Percentiles rank a stretch among this genome's conserved stretches.
These are phyloP conservation scores for Cremastinae sp. DNA, from an alignment of 2,888 invertebrate species.

Conservation along the genomic window DNA sequence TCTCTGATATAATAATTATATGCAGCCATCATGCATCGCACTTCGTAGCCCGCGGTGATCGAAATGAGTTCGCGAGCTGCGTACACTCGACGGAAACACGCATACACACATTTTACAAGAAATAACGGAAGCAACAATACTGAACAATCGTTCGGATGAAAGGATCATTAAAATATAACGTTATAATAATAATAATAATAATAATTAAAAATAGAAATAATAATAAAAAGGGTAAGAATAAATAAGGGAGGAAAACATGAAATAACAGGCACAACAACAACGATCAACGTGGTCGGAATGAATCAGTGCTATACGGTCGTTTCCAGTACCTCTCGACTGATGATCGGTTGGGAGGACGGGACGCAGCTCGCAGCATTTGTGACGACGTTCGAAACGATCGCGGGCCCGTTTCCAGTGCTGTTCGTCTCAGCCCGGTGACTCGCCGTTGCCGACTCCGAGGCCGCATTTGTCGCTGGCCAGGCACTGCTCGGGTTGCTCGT, in stretches of 20 bases:
- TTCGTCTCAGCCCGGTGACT: conserved; percentile 69
- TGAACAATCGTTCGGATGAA: conserved; percentile 20
- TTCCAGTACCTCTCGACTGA: conserved; percentile 86
- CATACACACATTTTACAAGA: conserved; percentile 7
- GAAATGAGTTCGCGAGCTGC: neutral
- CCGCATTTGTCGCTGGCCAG: conserved; percentile 79
- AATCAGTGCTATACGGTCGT: conserved; percentile 83
- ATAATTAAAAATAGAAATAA: conserved; percentile 31
- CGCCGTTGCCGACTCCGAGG: conserved; percentile 73
- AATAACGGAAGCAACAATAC: conserved; percentile 29
- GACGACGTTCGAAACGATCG: conserved; percentile 76
- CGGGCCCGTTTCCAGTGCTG: conserved; percentile 68
- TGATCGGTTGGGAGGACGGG: conserved; percentile 78
- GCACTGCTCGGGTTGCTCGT: conserved; percentile 73
- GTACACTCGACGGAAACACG: neutral
- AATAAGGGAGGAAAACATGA: conserved; percentile 23
- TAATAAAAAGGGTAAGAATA: conserved; percentile 27
- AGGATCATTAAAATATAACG: conserved; percentile 3
- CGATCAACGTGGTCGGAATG: conserved; percentile 53
- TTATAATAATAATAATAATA: conserved; percentile 30
- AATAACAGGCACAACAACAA: conserved; percentile 45
- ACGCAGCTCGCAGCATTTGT: conserved; percentile 74
- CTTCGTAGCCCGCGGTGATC: neutral
- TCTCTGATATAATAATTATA: neutral
- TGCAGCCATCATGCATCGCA: conserved; percentile 32